These are phyloP conservation scores for Stenoptilia bipunctidactyla DNA, from an alignment of 2,888 invertebrate genomes.

Conservation along the genomic window DNA sequence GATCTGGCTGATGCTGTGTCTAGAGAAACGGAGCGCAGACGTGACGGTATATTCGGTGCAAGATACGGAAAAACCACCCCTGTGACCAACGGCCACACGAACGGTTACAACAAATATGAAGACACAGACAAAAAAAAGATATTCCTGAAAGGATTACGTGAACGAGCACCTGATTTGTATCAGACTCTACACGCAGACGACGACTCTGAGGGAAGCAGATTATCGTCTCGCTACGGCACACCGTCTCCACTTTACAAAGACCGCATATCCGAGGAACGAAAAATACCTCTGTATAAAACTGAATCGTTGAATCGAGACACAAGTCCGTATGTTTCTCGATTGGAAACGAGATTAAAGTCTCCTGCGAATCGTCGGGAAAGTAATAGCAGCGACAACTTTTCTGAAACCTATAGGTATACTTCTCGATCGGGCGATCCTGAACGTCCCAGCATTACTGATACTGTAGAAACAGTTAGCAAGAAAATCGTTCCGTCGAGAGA, in stretches of 20 bases:
- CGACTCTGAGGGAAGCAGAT: slow-evolving; percentile 60
- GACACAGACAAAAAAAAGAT: slow-evolving; percentile 75
- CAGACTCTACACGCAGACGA: slow-evolving; percentile 78
- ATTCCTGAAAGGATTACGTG: slow-evolving; percentile 77
- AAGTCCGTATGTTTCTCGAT: slow-evolving; percentile 57
- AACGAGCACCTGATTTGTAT: slow-evolving; percentile 79
- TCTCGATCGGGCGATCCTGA: slow-evolving; percentile 76
- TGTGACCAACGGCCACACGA: slow-evolving; percentile 58
- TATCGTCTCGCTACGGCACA: slow-evolving; percentile 55
- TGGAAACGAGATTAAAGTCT: slow-evolving; percentile 55
- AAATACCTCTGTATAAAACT: slow-evolving; percentile 55
- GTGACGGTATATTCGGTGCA: slow-evolving; percentile 66
- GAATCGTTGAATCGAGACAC: slow-evolving; percentile 59
- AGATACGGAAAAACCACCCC: slow-evolving; percentile 70
- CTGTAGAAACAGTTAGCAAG: slow-evolving; percentile 77
- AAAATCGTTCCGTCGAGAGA: slow-evolving; percentile 76
- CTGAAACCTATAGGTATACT: slow-evolving; percentile 78
- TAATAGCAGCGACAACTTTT: slow-evolving; percentile 78
- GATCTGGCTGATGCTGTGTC: slow-evolving; percentile 78
- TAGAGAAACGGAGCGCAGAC: slow-evolving; percentile 60
- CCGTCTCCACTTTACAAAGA: slow-evolving; percentile 64
- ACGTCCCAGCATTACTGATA: slow-evolving; percentile 78
- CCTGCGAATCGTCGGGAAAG: slow-evolving; percentile 73
- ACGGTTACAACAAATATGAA: slow-evolving; percentile 54
- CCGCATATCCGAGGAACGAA: slow-evolving; percentile 53